Evolutionary conservation across 2,888 invertebrate genomes (phyloP).

Genomic region (Chalcis sispes): DNA sequence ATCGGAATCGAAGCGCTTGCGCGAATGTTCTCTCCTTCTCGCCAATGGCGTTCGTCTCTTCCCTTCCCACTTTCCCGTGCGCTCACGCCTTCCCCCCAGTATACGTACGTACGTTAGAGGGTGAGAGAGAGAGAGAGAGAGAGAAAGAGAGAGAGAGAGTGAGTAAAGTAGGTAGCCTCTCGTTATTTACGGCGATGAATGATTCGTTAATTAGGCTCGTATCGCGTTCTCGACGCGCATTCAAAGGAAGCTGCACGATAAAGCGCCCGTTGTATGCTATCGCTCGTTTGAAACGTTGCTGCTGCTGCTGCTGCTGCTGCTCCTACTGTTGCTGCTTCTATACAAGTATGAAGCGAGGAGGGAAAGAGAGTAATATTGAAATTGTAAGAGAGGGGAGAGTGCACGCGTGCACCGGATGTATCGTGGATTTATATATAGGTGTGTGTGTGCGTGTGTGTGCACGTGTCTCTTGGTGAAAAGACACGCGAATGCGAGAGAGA

Average conservation of each 20-base stretch:
- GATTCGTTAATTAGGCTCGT: constrained; percentile 74
- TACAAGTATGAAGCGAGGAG: constrained; percentile 31
- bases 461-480: too few species aligned
- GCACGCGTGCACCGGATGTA: too few species aligned
- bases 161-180: constrained; percentile 62
- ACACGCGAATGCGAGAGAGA: too few species aligned
- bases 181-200: constrained; percentile 72
- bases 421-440: too few species aligned
- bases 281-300: constrained; percentile 65
- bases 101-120: background rate
- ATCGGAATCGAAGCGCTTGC: constrained; percentile 1
- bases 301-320: constrained; percentile 59
- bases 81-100: background rate
- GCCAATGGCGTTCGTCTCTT: background rate
- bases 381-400: constrained; percentile 20
- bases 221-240: constrained; percentile 62
- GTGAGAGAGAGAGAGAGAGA: constrained; percentile 1
- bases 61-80: background rate
- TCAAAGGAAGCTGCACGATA: constrained; percentile 70
- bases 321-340: constrained; percentile 55
- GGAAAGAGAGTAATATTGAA: constrained; percentile 12
- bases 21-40: background rate
- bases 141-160: constrained; percentile 59
- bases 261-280: constrained; percentile 70
- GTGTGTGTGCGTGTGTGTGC: too few species aligned